Evolutionary conservation across 2,113 vertebrate species (phyloP).

Genomic region (Anoplopoma fimbria): DNA sequence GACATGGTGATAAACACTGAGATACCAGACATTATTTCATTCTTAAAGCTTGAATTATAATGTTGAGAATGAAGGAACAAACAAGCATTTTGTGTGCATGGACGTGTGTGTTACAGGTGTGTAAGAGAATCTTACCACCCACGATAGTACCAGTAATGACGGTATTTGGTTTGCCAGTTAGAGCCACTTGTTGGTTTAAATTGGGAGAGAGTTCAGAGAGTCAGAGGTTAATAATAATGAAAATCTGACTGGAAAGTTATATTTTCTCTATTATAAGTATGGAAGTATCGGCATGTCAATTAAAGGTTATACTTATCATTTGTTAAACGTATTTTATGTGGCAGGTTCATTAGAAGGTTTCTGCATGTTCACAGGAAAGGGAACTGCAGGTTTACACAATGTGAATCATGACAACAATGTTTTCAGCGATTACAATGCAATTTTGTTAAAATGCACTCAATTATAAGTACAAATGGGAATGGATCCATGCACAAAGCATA

Average conservation of each 20-base stretch:
- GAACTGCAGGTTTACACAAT: too few species aligned
- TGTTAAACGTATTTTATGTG: conserved; percentile 2
- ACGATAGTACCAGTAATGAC: background rate
- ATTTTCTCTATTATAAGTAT: background rate
- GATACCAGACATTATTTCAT: background rate
- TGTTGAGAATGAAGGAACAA: background rate
- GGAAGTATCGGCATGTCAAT: background rate
- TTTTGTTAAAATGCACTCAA: background rate
- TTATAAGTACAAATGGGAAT: background rate
- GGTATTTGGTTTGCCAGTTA: background rate
- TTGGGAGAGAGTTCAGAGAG: background rate
- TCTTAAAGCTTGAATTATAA: background rate
- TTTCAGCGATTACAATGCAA: conserved; percentile 30
- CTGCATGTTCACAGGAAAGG: too few species aligned
- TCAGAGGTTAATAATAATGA: background rate
- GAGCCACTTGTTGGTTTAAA: background rate
- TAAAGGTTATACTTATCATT: conserved; percentile 22
- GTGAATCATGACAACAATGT: too few species aligned
- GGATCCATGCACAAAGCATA: background rate
- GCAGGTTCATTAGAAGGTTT: conserved; percentile 45
- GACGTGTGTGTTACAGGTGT: conserved; percentile 87
- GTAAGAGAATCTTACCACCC: background rate
- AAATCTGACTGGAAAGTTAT: conserved; percentile 6
- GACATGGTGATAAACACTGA: background rate
- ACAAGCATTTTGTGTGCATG: conserved; percentile 57